A percentile compares a stretch with the other conserved stretches of the same genome.
Conservation (phyloP, 1,140 invertebrate species). For the Teleopsis dalmanni region DNA sequence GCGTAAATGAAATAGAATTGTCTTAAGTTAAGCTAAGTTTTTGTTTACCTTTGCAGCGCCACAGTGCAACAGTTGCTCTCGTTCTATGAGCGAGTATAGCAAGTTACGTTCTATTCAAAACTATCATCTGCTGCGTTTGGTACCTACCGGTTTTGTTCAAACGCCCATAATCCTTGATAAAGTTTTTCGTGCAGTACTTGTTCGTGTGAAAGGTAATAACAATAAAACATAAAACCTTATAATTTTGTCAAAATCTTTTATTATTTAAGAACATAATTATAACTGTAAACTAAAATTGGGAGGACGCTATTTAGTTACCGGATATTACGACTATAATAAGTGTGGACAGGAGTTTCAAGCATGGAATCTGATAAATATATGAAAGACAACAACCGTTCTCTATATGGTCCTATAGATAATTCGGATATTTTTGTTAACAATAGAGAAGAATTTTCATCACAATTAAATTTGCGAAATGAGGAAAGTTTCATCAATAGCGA, state of each 20-base stretch:
- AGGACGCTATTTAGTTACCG: conserved; percentile 21
- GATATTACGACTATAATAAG: conserved; percentile 21
- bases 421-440: neutral
- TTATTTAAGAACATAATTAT: conserved; percentile 22
- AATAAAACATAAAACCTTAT: neutral
- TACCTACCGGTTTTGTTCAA: conserved; percentile 18
- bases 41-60: conserved; percentile 22
- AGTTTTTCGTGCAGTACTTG: conserved; percentile 18
- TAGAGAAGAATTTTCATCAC: conserved; percentile 1
- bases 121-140: conserved; percentile 21
- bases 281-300: conserved; percentile 28
- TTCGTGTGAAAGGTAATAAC: conserved; percentile 12
- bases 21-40: neutral
- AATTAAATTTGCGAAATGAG: neutral
- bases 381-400: conserved; percentile 3
- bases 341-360: conserved; percentile 22
- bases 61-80: conserved; percentile 25
- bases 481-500: neutral
- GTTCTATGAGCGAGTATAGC: conserved; percentile 34
- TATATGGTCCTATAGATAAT: neutral
- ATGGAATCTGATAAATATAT: conserved; percentile 27
- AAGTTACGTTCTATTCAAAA: conserved; percentile 26
- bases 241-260: neutral
- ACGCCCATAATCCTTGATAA: conserved; percentile 16
- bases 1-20: neutral